Conservation (phyloP, 1,140 invertebrate genomes). For the Anadara kagoshimensis region DNA sequence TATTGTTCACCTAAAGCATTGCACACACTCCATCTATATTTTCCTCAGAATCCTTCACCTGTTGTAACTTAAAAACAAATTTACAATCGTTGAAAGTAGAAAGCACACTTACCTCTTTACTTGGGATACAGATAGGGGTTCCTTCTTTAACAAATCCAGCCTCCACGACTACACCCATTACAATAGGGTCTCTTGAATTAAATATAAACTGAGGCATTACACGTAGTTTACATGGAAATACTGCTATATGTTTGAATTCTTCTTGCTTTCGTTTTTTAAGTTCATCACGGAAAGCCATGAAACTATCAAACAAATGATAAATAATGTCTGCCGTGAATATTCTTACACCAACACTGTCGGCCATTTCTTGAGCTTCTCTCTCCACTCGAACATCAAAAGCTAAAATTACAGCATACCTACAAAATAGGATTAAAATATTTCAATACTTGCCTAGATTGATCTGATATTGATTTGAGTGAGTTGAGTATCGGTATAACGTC, state of each 20-base stretch:
- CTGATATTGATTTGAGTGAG: too few relatives aligned
- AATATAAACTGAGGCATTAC: conserved; percentile 94
- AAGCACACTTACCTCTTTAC: conserved; percentile 81
- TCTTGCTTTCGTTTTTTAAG: conserved; percentile 94
- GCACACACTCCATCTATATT: too few relatives aligned
- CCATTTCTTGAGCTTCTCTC: conserved; percentile 96
- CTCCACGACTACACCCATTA: conserved; percentile 96
- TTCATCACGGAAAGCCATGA: conserved; percentile 95
- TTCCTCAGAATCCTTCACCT: too few relatives aligned
- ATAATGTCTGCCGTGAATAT: conserved; percentile 99
- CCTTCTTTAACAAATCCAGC: conserved; percentile 96
- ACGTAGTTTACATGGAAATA: conserved; percentile 97
- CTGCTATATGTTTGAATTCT: conserved; percentile 94
- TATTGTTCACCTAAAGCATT: too few relatives aligned
- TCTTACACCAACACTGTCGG: conserved; percentile 93
- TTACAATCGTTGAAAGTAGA: too few relatives aligned
- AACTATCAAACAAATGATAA: conserved; percentile 99
- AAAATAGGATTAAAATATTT: conserved; percentile 41
- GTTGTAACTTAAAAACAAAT: too few relatives aligned
- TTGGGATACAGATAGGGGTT: conserved; percentile 97
- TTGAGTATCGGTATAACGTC: too few relatives aligned
- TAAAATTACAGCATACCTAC: conserved; percentile 95
- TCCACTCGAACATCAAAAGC: conserved; percentile 99
- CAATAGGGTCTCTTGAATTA: conserved; percentile 98
- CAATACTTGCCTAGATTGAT: too few relatives aligned